These are phyloP conservation scores for Pogonocherus hispidulus DNA, from an alignment of 2,888 invertebrate genomes.

Conservation along the genomic window DNA sequence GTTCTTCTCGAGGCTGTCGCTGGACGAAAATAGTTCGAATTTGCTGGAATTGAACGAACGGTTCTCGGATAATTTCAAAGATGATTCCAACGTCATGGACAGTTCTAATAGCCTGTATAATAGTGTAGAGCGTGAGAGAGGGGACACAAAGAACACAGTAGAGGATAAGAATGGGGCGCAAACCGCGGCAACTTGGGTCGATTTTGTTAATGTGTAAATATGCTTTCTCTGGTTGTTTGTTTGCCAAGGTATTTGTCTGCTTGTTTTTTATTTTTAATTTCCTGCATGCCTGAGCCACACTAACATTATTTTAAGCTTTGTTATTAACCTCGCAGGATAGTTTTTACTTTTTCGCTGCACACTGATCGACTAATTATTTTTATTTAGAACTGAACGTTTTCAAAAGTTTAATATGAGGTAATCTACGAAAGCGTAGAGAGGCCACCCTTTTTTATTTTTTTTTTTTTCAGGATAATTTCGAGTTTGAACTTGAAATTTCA, in stretches of 20 bases:
- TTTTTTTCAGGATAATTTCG: no score
- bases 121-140: conserved; percentile 38
- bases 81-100: conserved; percentile 39
- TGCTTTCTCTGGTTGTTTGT: conserved; percentile 63
- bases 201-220: conserved; percentile 69
- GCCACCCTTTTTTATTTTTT: no score
- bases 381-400: not conserved
- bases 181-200: conserved; percentile 66
- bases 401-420: not conserved
- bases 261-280: conserved; percentile 53
- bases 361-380: not conserved
- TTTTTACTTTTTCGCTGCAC: not conserved
- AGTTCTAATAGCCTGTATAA: conserved; percentile 51
- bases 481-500: no score
- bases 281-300: conserved; percentile 43
- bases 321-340: conserved; percentile 11
- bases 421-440: not conserved
- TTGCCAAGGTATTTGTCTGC: conserved; percentile 55
- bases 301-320: conserved; percentile 44
- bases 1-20: conserved; percentile 47
- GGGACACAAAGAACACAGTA: conserved; percentile 38
- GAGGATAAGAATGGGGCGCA: conserved; percentile 48
- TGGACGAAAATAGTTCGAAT: conserved; percentile 36
- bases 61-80: conserved; percentile 55
- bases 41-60: conserved; percentile 41